Evolutionary conservation across 1,140 invertebrate species (phyloP).

Genomic region (Calycopis cecrops): DNA sequence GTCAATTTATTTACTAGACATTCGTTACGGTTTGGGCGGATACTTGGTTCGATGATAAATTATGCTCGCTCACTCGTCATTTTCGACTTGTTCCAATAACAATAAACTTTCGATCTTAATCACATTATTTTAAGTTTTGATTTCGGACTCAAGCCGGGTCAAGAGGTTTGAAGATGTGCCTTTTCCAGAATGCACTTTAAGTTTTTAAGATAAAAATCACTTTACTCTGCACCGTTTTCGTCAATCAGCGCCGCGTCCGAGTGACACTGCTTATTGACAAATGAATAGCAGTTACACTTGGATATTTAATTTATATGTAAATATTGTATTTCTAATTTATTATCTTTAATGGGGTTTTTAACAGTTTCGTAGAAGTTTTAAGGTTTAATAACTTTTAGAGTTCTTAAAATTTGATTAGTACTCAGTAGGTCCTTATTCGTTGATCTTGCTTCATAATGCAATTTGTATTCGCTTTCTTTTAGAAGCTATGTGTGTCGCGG

Average conservation of each 20-base stretch:
- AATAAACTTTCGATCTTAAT: slow-evolving; percentile 31
- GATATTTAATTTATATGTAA: slow-evolving; percentile 64
- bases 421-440: too few relatives aligned
- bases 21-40: slow-evolving; percentile 67
- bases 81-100: slow-evolving; percentile 24
- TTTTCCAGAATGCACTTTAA: slow-evolving; percentile 37
- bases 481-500: neutral
- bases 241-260: slow-evolving; percentile 40
- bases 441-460: too few relatives aligned
- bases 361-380: neutral
- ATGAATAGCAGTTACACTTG: slow-evolving; percentile 59
- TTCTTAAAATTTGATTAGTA: too few relatives aligned
- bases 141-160: slow-evolving; percentile 18
- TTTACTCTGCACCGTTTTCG: slow-evolving; percentile 31
- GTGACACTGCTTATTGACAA: slow-evolving; percentile 65
- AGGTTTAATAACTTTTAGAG: too few relatives aligned
- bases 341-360: slow-evolving; percentile 26
- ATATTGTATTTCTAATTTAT: slow-evolving; percentile 28
- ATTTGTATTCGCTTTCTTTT: slow-evolving; percentile 1
- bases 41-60: slow-evolving; percentile 69
- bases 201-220: slow-evolving; percentile 19
- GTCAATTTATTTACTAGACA: slow-evolving; percentile 69
- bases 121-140: slow-evolving; percentile 23
- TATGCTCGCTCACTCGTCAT: slow-evolving; percentile 54
- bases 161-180: slow-evolving; percentile 19